Conservation (phyloP, 2,888 invertebrate genomes). For the Caenorhabditis wallacei region DNA sequence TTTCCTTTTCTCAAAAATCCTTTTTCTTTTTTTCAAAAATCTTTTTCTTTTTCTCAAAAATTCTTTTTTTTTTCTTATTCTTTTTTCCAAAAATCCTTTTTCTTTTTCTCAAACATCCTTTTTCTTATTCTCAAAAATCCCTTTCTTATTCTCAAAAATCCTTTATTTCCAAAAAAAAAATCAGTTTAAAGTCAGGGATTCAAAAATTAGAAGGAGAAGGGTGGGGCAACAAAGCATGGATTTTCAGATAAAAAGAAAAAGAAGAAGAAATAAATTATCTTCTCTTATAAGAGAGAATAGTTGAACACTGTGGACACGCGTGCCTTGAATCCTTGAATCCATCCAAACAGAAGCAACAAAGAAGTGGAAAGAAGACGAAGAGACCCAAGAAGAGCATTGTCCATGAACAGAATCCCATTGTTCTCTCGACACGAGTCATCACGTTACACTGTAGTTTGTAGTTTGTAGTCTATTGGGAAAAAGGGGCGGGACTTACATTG, state of each 20-base stretch:
- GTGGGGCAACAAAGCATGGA: not conserved
- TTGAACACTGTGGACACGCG: conserved; percentile 59
- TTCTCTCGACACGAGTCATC: conserved; percentile 41
- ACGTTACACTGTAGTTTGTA: conserved; percentile 44
- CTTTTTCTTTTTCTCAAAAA: no score
- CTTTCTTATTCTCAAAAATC: no score
- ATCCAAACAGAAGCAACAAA: conserved; percentile 63
- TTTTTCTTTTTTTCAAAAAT: no score
- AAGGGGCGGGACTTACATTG: conserved; percentile 26
- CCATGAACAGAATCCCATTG: conserved; percentile 69
- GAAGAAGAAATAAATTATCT: conserved; percentile 13
- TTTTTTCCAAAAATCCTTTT: no score
- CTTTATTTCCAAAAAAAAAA: no score
- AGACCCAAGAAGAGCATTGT: conserved; percentile 60
- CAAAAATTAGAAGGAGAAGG: not conserved
- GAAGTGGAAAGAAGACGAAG: conserved; percentile 64
- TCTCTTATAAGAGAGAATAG: conserved; percentile 42
- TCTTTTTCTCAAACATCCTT: no score
- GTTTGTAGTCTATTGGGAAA: not conserved
- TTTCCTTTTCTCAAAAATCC: no score
- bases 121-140: no score
- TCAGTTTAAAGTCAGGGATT: not conserved
- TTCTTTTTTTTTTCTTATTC: no score
- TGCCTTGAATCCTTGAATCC: conserved; percentile 61
- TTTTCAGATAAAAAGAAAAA: not conserved